Percentiles rank a stretch among this genome's conserved stretches.
Conservation (phyloP, 1,140 invertebrate species). For the Atta texana region DNA sequence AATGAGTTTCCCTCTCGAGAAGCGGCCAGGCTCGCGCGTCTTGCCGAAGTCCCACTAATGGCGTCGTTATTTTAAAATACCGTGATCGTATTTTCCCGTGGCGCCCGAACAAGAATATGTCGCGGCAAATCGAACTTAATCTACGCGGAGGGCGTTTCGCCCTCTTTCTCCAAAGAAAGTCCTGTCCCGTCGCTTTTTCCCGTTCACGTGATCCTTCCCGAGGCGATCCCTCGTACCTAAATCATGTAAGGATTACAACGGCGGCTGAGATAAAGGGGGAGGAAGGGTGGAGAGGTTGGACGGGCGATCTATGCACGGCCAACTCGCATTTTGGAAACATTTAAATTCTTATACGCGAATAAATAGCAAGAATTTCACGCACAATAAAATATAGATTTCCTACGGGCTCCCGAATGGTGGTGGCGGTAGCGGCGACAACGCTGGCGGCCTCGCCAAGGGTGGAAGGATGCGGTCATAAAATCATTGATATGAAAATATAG, state of each 20-base stretch:
- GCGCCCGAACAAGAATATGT: conserved; percentile 71
- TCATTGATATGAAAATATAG: conserved; percentile 87
- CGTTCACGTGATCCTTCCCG: conserved; percentile 51
- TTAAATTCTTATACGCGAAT: conserved; percentile 87
- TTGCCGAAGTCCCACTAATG: conserved; percentile 79
- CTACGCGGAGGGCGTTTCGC: conserved; percentile 76
- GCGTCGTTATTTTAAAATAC: conserved; percentile 85
- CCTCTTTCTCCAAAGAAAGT: conserved; percentile 22
- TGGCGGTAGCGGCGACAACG: conserved; percentile 40
- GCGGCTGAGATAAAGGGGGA: conserved; percentile 15
- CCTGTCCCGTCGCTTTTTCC: conserved; percentile 43
- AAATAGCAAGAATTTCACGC: conserved; percentile 87
- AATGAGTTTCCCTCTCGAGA: conserved; percentile 56
- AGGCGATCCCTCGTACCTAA: conserved; percentile 79
- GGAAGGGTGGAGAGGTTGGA: conserved; percentile 13
- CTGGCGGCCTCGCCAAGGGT: conserved; percentile 71
- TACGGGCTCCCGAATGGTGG: conserved; percentile 71
- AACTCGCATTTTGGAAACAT: conserved; percentile 85
- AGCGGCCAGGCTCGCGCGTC: conserved; percentile 52
- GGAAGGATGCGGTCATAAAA: conserved; percentile 86
- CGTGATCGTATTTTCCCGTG: conserved; percentile 82
- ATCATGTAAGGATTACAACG: conserved; percentile 83
- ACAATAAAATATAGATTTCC: conserved; percentile 87
- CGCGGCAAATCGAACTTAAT: conserved; percentile 83
- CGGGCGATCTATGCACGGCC: conserved; percentile 70